Conservation (phyloP, 2,888 invertebrate species). For the Sympetrum striolatum region DNA sequence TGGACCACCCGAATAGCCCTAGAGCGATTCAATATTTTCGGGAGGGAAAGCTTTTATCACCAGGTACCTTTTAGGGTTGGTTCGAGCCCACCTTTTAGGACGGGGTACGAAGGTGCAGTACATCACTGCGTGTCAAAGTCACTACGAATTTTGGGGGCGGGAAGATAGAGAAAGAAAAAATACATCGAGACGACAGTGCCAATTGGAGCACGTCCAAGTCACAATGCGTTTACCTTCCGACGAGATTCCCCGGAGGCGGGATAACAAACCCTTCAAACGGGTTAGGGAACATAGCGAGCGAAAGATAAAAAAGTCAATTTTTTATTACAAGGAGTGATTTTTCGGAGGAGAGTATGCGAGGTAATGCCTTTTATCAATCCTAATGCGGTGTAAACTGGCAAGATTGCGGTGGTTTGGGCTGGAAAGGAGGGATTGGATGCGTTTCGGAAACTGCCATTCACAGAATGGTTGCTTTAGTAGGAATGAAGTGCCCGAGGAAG, state of each 20-base stretch:
- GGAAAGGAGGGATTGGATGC: too few species aligned
- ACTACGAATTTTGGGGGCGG: neutral
- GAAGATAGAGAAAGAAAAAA: neutral
- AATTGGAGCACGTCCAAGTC: neutral
- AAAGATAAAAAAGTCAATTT: neutral
- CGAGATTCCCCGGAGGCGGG: neutral
- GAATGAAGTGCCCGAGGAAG: too few species aligned
- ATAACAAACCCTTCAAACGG: neutral
- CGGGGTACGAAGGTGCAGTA: neutral
- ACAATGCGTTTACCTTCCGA: neutral
- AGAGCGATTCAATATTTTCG: neutral
- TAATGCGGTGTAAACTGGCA: too few species aligned
- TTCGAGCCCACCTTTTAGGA: neutral
- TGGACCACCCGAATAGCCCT: neutral
- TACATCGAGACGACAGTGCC: neutral
- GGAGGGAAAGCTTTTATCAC: neutral
- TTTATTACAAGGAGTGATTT: too few species aligned
- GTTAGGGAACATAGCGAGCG: neutral
- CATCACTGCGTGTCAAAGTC: neutral
- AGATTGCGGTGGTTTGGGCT: too few species aligned
- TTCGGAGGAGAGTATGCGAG: too few species aligned
- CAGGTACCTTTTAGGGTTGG: neutral
- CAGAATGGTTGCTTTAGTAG: too few species aligned
- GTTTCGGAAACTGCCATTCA: too few species aligned
- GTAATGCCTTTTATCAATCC: too few species aligned